Percentiles rank a stretch among this genome's conserved stretches.
Evolutionary conservation across 1,140 invertebrate genomes (phyloP).

Genomic region (Leptinotarsa texana): DNA sequence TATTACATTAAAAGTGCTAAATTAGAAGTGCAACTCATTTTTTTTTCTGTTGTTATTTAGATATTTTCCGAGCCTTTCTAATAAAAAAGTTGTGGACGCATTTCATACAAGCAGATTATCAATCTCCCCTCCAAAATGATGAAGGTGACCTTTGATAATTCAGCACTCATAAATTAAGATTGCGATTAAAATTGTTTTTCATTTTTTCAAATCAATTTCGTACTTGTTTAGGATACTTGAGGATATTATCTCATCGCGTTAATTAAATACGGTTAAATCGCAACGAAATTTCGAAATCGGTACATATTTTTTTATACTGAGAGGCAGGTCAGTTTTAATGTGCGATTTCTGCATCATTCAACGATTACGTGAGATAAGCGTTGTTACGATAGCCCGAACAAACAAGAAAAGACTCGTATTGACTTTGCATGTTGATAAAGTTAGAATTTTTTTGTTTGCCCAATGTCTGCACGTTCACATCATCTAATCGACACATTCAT

Average conservation of each 20-base stretch:
- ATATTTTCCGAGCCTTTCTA: too few species aligned
- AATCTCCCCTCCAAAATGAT: neutral
- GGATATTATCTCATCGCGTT: neutral
- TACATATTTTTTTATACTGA: neutral
- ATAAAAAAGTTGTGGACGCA: too few species aligned
- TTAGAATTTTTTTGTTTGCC: neutral
- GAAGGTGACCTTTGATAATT: neutral
- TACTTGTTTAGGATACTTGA: constrained; percentile 7
- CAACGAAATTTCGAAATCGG: neutral
- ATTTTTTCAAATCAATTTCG: neutral
- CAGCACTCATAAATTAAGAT: neutral
- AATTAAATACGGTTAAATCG: neutral
- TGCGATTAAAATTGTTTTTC: neutral
- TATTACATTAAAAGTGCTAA: too few species aligned
- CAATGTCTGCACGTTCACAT: neutral
- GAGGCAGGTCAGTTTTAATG: neutral
- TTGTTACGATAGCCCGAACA: neutral
- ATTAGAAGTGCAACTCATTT: too few species aligned
- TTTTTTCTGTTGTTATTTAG: too few species aligned
- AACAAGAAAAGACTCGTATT: neutral
- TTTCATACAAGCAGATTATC: too few species aligned
- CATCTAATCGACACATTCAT: too few species aligned
- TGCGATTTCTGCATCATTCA: neutral
- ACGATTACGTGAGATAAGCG: neutral
- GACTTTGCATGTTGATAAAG: neutral